Evolutionary conservation across 2,888 invertebrate species (phyloP).

Genomic region (Andricus curvator): DNA sequence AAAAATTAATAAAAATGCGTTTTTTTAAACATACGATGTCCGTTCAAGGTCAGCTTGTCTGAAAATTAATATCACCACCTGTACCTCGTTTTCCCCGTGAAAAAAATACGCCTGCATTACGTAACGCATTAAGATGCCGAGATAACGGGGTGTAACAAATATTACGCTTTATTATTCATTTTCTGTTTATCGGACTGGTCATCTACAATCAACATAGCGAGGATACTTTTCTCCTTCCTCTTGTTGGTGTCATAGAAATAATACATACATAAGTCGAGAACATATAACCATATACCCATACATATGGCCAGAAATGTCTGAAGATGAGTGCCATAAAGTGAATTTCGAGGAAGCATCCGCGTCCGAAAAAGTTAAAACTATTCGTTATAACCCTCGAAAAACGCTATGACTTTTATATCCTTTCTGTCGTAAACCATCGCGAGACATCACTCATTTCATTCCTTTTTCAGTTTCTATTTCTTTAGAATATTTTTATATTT

Average conservation of each 20-base stretch:
- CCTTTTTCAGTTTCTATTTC: background rate
- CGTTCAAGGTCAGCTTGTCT: slow-evolving; percentile 18
- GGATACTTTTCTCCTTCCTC: slow-evolving; percentile 36
- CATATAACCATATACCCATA: slow-evolving; percentile 40
- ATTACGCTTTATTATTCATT: slow-evolving; percentile 69
- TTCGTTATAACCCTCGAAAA: slow-evolving; percentile 37
- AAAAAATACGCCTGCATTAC: slow-evolving; percentile 66
- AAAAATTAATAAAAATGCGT: background rate
- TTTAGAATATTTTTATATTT: slow-evolving; percentile 1
- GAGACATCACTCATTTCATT: slow-evolving; percentile 30
- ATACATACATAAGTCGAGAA: slow-evolving; percentile 42
- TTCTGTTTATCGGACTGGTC: slow-evolving; percentile 64
- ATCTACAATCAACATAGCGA: slow-evolving; percentile 56
- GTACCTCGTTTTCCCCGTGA: slow-evolving; percentile 47
- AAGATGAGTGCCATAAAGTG: slow-evolving; percentile 54
- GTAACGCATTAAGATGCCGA: slow-evolving; percentile 67
- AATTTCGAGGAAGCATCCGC: slow-evolving; percentile 53
- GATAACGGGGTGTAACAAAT: slow-evolving; percentile 67
- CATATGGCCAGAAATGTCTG: slow-evolving; percentile 22
- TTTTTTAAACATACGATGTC: background rate
- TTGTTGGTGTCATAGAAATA: slow-evolving; percentile 37
- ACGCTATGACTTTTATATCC: slow-evolving; percentile 31
- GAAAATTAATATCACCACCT: slow-evolving; percentile 34
- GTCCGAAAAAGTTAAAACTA: slow-evolving; percentile 46
- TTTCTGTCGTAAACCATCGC: slow-evolving; percentile 35